Evolutionary conservation across 2,113 vertebrate genomes (phyloP).

Genomic region (Caranx melampygus): DNA sequence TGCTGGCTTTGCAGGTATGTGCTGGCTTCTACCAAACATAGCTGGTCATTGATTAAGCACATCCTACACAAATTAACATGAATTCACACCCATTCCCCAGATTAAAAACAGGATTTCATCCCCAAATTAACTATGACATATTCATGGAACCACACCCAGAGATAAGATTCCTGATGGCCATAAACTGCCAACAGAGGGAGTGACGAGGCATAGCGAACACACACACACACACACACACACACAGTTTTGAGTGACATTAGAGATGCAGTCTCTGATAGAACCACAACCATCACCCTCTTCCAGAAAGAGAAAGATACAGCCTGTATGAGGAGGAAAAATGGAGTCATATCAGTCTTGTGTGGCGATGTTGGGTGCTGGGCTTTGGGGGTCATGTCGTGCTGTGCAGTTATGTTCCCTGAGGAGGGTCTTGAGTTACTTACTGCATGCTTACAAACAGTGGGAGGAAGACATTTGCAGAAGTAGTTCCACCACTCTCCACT

Average conservation of each 20-base stretch:
- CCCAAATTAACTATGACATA: slow-evolving; percentile 5
- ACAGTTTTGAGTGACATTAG: slow-evolving; percentile 25
- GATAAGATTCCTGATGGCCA: slow-evolving; percentile 4
- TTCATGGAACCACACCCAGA: slow-evolving; percentile 23
- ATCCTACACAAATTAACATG: not conserved
- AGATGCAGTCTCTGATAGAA: slow-evolving; percentile 33
- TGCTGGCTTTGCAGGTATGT: not conserved
- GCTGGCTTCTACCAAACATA: not conserved
- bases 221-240: not conserved
- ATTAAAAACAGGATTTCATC: slow-evolving; percentile 21
- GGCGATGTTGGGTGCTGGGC: slow-evolving; percentile 74
- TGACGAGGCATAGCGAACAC: slow-evolving; percentile 9
- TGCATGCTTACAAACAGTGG: slow-evolving; percentile 78
- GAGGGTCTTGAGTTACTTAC: slow-evolving; percentile 79
- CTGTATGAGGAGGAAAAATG: slow-evolving; percentile 35
- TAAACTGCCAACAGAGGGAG: slow-evolving; percentile 24
- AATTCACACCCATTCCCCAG: slow-evolving; percentile 12
- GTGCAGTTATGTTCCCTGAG: slow-evolving; percentile 71
- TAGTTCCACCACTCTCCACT: slow-evolving; percentile 74
- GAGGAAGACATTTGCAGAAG: slow-evolving; percentile 77
- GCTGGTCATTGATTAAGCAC: slow-evolving; percentile 15
- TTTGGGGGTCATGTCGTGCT: slow-evolving; percentile 68
- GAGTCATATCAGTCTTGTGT: slow-evolving; percentile 69
- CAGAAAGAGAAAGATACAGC: slow-evolving; percentile 49
- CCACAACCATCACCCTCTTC: slow-evolving; percentile 54